Percentiles rank a stretch among this genome's conserved stretches.
Evolutionary conservation across 2,113 vertebrate species (phyloP).

Genomic region (Bettongia penicillata): DNA sequence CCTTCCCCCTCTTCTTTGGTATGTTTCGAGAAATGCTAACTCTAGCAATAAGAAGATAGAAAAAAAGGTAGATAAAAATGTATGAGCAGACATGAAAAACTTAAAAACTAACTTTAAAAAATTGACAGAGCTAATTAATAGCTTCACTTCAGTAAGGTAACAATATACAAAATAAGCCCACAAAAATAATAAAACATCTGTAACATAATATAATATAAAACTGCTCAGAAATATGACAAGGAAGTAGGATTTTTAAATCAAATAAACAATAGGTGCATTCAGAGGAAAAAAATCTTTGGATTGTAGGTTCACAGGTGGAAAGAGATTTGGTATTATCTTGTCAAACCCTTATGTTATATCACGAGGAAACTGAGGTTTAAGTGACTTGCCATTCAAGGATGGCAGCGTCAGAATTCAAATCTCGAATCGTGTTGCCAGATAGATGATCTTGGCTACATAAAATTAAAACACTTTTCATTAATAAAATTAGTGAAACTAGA

Average conservation of each 20-base stretch:
- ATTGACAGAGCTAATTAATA: background rate
- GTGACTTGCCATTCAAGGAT: background rate
- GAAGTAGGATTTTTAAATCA: background rate
- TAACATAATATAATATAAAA: background rate
- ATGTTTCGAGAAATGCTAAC: background rate
- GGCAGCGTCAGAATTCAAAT: background rate
- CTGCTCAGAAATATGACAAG: background rate
- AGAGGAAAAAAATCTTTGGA: background rate
- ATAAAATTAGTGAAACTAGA: background rate
- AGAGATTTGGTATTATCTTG: background rate
- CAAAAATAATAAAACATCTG: background rate
- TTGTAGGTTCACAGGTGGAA: background rate
- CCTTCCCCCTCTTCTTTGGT: background rate
- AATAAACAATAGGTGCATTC: background rate
- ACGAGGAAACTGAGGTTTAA: background rate
- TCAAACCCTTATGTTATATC: background rate
- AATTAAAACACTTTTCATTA: background rate
- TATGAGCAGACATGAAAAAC: background rate
- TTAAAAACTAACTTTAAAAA: background rate
- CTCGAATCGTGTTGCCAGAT: background rate
- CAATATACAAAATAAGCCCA: background rate
- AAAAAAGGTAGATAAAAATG: background rate
- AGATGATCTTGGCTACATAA: background rate
- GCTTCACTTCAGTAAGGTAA: background rate
- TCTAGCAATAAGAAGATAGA: background rate